Evolutionary conservation across 2,113 vertebrate genomes (phyloP), one percentile per base, ranked within the genome.

Genomic region (Quiscalus mexicanus): DNA sequence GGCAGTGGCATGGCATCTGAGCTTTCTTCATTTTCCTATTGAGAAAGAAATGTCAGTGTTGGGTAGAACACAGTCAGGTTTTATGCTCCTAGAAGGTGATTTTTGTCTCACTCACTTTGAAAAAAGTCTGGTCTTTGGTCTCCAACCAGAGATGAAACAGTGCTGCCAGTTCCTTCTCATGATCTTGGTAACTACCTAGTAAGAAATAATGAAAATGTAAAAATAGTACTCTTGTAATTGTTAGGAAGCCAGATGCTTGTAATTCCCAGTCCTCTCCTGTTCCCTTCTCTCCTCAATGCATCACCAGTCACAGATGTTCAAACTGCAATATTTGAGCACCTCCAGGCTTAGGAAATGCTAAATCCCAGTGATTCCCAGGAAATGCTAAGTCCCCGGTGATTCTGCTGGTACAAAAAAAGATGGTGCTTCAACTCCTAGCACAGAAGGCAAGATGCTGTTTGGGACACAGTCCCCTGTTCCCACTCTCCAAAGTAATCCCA

Each of bases 61-160:
- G 37, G 33, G 18, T 35, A 62, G 8, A 75, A 67, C 31, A 33
- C 47, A 27, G n/a, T 7, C 42, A 50, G n/a, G 17, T 69, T 82
- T 39, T 5, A 3, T 30, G 31, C 33, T 82, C 45, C 45, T 28
- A 33, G 15, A 68, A 69, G 55, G 60, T 55, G 31, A 74, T 37
- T 58, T 71, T 73, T 81, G 68, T 42, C 62, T 68, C 83, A 71
- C 85, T 73, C 97, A 99, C 99, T 98, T 99, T 99, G 97, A 99
- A 98, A 84, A 98, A 98, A 15, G 97, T 97, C 67, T 99, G 98
- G 97, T 99, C 99, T 98, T 99, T 99, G 39, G 99, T 99, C 96
- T 99, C 99, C 91, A 99, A 91, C 99, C 99, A 99, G 45, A 99
- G 98, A 75, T 99, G 99, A 95, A 99, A 99, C 31, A 99, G 98